Percentiles rank a stretch among this genome's conserved stretches.
Evolutionary conservation across 2,888 invertebrate genomes (phyloP).

Genomic region (Resseliella maxima): DNA sequence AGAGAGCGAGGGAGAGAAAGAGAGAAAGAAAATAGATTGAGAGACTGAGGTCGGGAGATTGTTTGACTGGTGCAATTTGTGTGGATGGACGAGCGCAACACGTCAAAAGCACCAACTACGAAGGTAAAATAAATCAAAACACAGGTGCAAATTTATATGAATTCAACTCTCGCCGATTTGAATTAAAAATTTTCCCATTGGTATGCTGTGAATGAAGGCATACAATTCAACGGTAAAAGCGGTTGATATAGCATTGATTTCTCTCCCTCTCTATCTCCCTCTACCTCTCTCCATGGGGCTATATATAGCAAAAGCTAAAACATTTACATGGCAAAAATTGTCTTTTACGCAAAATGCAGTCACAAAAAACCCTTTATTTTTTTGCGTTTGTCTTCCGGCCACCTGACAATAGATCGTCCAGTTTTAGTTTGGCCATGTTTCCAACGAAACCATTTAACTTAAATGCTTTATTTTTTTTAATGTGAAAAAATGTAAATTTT

Average conservation of each 20-base stretch:
- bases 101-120: background rate
- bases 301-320: no score
- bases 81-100: background rate
- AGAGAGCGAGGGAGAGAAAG: no score
- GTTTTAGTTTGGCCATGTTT: background rate
- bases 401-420: background rate
- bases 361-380: no score
- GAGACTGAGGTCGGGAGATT: background rate
- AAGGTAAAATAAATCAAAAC: conserved; percentile 29
- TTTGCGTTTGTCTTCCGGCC: background rate
- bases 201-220: no score
- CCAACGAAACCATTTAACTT: background rate
- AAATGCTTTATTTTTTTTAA: background rate
- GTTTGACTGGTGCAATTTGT: background rate
- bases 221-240: no score
- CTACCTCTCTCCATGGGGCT: no score
- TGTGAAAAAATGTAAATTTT: conserved; percentile 30
- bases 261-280: no score
- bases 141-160: conserved; percentile 8
- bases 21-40: no score
- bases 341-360: no score
- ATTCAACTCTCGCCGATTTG: background rate
- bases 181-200: no score
- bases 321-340: no score
- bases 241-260: no score